Conservation (phyloP, 2,888 invertebrate genomes). For the Drosophila differens region DNA sequence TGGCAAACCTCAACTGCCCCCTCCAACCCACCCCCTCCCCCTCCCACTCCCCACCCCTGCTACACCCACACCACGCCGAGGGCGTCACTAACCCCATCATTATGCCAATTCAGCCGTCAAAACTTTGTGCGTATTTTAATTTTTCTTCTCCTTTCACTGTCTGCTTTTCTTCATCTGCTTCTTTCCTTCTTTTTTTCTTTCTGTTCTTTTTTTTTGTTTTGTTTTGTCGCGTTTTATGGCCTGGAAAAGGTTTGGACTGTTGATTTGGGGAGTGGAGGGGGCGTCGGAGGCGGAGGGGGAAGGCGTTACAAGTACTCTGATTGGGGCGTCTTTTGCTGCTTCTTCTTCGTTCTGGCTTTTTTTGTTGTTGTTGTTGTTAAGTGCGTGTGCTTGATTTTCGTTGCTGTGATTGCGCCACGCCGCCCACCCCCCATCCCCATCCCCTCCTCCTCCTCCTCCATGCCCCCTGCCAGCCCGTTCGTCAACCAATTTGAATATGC, state of each 20-base stretch:
- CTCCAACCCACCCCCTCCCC: background rate
- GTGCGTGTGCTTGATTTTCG: constrained; percentile 76
- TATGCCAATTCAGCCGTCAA: constrained; percentile 80
- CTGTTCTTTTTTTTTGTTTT: constrained; percentile 8
- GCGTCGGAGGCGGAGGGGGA: background rate
- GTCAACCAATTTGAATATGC: constrained; percentile 71
- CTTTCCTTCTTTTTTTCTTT: constrained; percentile 1
- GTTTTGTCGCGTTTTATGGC: constrained; percentile 72
- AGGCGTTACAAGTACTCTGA: constrained; percentile 41
- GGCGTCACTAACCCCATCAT: constrained; percentile 79
- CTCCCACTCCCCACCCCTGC: background rate
- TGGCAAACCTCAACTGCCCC: constrained; percentile 21
- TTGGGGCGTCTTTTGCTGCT: constrained; percentile 33
- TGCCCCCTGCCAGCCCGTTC: background rate
- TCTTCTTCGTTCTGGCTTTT: constrained; percentile 6
- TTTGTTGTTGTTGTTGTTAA: constrained; percentile 46
- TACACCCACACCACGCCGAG: background rate
- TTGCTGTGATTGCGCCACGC: constrained; percentile 60
- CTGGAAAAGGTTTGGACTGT: constrained; percentile 46
- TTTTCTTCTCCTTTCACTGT: constrained; percentile 60
- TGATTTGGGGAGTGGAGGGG: constrained; percentile 1
- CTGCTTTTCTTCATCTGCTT: constrained; percentile 32
- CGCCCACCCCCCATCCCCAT: background rate
- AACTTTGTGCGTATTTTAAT: constrained; percentile 79
- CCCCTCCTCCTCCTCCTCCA: background rate